Evolutionary conservation across 1,140 invertebrate species (phyloP).

Genomic region (Spodoptera litura): DNA sequence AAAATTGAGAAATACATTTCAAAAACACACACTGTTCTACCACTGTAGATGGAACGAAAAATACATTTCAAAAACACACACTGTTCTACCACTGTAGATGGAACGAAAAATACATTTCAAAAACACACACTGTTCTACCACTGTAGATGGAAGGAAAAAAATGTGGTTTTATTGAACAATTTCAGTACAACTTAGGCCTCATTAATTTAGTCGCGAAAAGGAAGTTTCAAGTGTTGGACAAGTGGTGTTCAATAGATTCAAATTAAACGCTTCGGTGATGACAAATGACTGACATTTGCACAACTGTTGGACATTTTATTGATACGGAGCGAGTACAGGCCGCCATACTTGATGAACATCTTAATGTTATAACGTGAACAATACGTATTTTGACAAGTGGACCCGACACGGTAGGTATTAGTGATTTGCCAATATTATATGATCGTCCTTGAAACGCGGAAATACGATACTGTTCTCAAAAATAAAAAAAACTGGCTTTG

Average conservation of each 20-base stretch:
- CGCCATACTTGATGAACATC: not conserved
- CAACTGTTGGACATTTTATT: slow-evolving; percentile 52
- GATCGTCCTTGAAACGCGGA: not conserved
- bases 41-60: too few species aligned
- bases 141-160: too few species aligned
- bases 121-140: too few species aligned
- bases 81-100: too few species aligned
- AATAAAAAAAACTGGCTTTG: not conserved
- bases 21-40: too few species aligned
- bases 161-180: too few species aligned
- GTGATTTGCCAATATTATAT: not conserved
- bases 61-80: too few species aligned
- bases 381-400: slow-evolving; percentile 17
- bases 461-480: not conserved
- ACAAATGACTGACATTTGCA: slow-evolving; percentile 63
- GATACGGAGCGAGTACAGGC: not conserved
- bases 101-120: too few species aligned
- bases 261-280: slow-evolving; percentile 35
- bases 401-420: not conserved
- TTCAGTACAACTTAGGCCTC: too few species aligned
- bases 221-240: too few species aligned
- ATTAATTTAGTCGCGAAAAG: too few species aligned
- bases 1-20: too few species aligned
- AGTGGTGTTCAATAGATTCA: not conserved
- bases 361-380: not conserved